A percentile compares a stretch with the other conserved stretches of the same genome.
These are phyloP conservation scores for Amphiura filiformis DNA, from an alignment of 35 echinoderm and acorn worm genomes.

Conservation along the genomic window DNA sequence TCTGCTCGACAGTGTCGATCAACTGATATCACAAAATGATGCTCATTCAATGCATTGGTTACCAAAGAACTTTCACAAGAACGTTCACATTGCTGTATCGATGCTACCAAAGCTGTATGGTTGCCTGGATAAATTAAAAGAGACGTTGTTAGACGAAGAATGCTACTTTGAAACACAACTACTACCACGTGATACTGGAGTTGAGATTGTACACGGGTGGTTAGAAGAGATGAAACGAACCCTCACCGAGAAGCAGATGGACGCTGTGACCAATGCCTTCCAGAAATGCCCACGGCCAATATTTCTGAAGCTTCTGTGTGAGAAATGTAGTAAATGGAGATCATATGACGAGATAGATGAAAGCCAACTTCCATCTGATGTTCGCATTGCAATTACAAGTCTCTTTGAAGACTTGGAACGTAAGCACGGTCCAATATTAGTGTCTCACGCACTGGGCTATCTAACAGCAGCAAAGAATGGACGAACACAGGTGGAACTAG, in stretches of 20 bases:
- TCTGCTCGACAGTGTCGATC: conserved; percentile 78
- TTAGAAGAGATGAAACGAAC: conserved; percentile 19
- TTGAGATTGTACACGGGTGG: conserved; percentile 66
- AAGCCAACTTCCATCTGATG: conserved; percentile 20
- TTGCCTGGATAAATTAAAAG: conserved; percentile 49
- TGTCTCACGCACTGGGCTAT: conserved; percentile 68
- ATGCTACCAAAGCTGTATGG: conserved; percentile 19
- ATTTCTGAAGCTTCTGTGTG: conserved; percentile 82
- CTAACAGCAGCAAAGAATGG: conserved; percentile 64
- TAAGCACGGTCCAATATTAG: conserved; percentile 56
- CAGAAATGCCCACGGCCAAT: conserved; percentile 61
- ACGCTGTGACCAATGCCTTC: conserved; percentile 31
- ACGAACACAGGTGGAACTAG: conserved; percentile 58
- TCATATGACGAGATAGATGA: conserved; percentile 43
- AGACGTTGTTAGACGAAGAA: conserved; percentile 18
- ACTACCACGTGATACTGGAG: conserved; percentile 33
- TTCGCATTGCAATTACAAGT: conserved; percentile 35
- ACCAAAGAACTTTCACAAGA: not conserved
- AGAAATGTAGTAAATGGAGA: conserved; percentile 61
- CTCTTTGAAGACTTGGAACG: conserved; percentile 69
- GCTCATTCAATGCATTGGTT: conserved; percentile 58
- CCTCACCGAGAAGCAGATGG: conserved; percentile 53
- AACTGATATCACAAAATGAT: conserved; percentile 56
- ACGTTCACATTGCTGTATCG: not conserved
- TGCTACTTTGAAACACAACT: conserved; percentile 64